A percentile compares a stretch with the other conserved stretches of the same genome.
Conservation (phyloP, 2,113 vertebrate genomes). For the Orthonyx spaldingii region DNA sequence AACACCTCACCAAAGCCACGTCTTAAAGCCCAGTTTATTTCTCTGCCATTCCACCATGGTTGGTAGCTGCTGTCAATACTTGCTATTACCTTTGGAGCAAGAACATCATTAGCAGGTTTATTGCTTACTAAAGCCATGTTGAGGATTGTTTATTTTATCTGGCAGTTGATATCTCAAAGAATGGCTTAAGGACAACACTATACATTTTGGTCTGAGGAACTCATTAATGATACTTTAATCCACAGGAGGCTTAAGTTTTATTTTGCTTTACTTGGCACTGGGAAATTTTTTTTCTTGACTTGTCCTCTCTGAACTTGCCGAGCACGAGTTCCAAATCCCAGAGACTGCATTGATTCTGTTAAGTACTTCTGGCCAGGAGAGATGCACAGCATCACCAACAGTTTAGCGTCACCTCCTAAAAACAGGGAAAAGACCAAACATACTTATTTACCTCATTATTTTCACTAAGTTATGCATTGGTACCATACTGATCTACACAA, state of each 20-base stretch:
- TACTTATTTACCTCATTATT: neutral
- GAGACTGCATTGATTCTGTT: constrained; percentile 79
- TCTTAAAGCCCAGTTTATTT: neutral
- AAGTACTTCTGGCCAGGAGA: constrained; percentile 77
- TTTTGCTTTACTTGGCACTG: neutral
- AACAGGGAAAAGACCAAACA: neutral
- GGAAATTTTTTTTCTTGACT: constrained; percentile 58
- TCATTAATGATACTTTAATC: constrained; percentile 7
- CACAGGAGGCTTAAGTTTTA: constrained; percentile 23
- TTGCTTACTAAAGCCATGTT: neutral
- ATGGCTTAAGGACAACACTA: constrained; percentile 3
- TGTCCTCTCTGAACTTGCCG: constrained; percentile 74
- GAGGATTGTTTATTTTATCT: constrained; percentile 29
- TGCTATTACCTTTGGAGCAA: neutral
- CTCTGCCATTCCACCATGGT: neutral
- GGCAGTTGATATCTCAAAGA: neutral
- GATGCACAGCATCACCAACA: constrained; percentile 82
- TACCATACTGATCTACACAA: neutral
- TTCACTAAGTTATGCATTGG: neutral
- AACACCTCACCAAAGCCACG: neutral
- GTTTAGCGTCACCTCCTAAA: constrained; percentile 83
- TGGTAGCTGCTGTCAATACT: neutral
- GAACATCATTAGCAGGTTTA: neutral
- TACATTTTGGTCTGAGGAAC: neutral
- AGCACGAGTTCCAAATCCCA: constrained; percentile 77